phyloP scores from a whole-genome alignment of 2,113 vertebrate genomes.

The Clarias macrocephalus region DNA sequence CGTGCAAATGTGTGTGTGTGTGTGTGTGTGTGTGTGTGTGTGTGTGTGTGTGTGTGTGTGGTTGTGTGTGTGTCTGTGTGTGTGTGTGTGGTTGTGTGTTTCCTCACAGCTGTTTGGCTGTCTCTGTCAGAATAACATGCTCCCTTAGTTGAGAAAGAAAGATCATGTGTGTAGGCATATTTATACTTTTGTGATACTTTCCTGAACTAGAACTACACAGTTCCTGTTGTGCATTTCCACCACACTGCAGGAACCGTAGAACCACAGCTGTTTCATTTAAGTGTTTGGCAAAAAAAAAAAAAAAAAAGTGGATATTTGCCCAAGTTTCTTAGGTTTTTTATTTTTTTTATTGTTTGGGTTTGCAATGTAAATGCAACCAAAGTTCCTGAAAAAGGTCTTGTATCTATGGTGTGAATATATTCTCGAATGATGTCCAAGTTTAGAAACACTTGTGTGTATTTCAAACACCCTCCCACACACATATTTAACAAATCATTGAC shows the following conservation, averaged over 20 bases:
- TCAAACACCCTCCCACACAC: no score
- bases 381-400: constrained; percentile 4
- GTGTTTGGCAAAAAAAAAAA: neutral
- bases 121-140: constrained; percentile 36
- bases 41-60: constrained; percentile 21
- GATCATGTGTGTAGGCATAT: neutral
- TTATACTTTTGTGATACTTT: neutral
- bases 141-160: constrained; percentile 18
- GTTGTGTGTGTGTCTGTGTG: constrained; percentile 29
- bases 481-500: neutral
- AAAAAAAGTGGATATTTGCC: neutral
- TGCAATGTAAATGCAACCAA: neutral
- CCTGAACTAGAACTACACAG: neutral
- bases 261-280: neutral
- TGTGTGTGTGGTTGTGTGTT: constrained; percentile 18
- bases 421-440: neutral
- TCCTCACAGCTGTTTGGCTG: constrained; percentile 46
- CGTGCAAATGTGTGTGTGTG: constrained; percentile 37
- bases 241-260: neutral
- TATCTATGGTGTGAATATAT: neutral
- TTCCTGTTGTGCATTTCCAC: neutral
- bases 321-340: neutral
- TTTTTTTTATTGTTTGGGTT: neutral
- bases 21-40: constrained; percentile 37
- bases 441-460: neutral